These are phyloP conservation scores for Opisthocomus hoazin DNA, from an alignment of 2,113 vertebrate genomes.

Conservation along the genomic window DNA sequence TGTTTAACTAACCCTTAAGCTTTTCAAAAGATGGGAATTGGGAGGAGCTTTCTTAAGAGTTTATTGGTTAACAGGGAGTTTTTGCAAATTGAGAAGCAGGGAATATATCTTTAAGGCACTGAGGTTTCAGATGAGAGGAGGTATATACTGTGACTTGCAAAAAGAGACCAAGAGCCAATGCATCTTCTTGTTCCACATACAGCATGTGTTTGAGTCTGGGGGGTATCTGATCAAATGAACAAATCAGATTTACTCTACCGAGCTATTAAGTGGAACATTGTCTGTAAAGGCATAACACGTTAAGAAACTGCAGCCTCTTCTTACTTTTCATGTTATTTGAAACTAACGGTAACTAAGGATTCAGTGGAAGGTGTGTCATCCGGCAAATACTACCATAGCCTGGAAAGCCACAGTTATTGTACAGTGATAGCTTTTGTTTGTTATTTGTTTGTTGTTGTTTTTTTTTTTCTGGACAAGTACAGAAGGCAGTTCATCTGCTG, in stretches of 20 bases:
- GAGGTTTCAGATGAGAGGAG: neutral
- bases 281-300: neutral
- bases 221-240: neutral
- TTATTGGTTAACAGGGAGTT: neutral
- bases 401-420: neutral
- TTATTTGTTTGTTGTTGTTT: neutral
- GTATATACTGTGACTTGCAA: neutral
- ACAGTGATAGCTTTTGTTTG: neutral
- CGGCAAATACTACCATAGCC: neutral
- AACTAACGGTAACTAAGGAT: neutral
- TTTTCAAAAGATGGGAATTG: neutral
- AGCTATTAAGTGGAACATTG: neutral
- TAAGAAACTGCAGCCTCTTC: neutral
- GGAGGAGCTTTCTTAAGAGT: neutral
- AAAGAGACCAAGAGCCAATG: accelerated
- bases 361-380: neutral
- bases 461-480: neutral
- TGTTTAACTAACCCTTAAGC: neutral
- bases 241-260: neutral
- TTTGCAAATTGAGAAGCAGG: neutral
- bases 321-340: neutral
- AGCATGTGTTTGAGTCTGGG: neutral
- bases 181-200: neutral
- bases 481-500: neutral
- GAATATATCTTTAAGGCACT: neutral